Percentiles rank a stretch among this genome's conserved stretches.
Conservation (phyloP, 2,113 vertebrate genomes). For the Sander lucioperca region DNA sequence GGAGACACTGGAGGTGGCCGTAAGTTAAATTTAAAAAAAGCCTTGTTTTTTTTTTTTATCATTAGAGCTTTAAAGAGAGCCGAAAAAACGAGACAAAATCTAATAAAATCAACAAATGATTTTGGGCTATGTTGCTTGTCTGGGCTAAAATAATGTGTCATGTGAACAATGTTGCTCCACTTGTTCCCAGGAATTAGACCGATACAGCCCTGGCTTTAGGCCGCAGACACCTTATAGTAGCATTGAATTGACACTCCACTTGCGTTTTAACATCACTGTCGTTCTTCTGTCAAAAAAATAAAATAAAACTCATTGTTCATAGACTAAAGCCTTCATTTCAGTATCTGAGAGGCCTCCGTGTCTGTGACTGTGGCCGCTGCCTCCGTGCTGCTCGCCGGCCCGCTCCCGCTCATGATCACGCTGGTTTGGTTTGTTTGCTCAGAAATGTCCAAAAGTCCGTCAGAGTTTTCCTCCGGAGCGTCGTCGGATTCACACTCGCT, state of each 20-base stretch:
- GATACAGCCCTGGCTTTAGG: constrained; percentile 1
- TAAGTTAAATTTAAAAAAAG: constrained; percentile 24
- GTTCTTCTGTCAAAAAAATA: constrained; percentile 32
- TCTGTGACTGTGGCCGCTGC: constrained; percentile 52
- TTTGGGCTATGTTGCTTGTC: neutral
- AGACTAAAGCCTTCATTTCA: constrained; percentile 66
- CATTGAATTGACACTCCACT: neutral
- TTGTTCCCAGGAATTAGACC: constrained; percentile 35
- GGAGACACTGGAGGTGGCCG: constrained; percentile 18
- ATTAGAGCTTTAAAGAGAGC: neutral
- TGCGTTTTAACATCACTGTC: constrained; percentile 24
- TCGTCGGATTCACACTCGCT: constrained; percentile 94
- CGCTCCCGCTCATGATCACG: constrained; percentile 85
- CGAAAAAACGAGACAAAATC: neutral
- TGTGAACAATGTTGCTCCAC: constrained; percentile 16
- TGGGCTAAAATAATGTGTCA: neutral
- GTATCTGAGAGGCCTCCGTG: constrained; percentile 68
- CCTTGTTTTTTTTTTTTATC: neutral
- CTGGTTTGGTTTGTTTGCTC: constrained; percentile 85
- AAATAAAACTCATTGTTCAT: constrained; percentile 17
- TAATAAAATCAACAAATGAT: neutral
- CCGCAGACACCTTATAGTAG: neutral
- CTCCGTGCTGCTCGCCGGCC: constrained; percentile 65
- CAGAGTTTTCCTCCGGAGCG: constrained; percentile 84
- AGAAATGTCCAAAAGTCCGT: constrained; percentile 86